These are phyloP conservation scores for Bos indicus DNA, from an alignment of 2,113 vertebrate genomes.

Conservation along the genomic window DNA sequence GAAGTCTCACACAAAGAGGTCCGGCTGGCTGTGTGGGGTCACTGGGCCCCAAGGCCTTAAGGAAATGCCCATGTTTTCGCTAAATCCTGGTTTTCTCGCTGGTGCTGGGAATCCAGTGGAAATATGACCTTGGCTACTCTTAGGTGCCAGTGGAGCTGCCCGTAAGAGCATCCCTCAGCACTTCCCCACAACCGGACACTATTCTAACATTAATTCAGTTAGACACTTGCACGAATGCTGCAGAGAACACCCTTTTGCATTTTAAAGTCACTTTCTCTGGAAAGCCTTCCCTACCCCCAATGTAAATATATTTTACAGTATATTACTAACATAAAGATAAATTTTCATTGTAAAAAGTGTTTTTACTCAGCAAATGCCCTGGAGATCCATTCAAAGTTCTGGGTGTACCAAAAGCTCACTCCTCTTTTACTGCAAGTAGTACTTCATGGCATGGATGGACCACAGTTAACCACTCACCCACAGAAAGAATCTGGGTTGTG, in stretches of 20 bases:
- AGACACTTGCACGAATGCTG: background rate
- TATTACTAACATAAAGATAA: background rate
- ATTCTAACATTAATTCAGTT: too few species aligned
- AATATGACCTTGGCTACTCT: background rate
- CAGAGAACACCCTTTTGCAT: background rate
- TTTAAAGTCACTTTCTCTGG: background rate
- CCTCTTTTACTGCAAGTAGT: background rate
- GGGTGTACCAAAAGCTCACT: fast-evolving
- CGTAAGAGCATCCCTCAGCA: background rate
- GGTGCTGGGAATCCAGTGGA: background rate
- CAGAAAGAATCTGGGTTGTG: fast-evolving
- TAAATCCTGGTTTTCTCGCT: background rate
- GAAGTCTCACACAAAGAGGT: background rate
- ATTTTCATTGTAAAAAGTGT: background rate
- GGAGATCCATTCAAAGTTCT: background rate
- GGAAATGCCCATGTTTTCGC: background rate
- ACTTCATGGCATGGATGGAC: background rate
- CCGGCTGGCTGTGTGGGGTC: background rate
- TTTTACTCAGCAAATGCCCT: background rate
- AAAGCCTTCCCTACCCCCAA: background rate
- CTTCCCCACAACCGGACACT: too few species aligned
- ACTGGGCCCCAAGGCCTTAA: background rate
- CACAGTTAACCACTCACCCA: background rate
- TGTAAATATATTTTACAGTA: background rate
- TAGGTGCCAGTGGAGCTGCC: background rate